Conservation (phyloP, 2,888 invertebrate genomes). For the Caenorhabditis sulstoni region DNA sequence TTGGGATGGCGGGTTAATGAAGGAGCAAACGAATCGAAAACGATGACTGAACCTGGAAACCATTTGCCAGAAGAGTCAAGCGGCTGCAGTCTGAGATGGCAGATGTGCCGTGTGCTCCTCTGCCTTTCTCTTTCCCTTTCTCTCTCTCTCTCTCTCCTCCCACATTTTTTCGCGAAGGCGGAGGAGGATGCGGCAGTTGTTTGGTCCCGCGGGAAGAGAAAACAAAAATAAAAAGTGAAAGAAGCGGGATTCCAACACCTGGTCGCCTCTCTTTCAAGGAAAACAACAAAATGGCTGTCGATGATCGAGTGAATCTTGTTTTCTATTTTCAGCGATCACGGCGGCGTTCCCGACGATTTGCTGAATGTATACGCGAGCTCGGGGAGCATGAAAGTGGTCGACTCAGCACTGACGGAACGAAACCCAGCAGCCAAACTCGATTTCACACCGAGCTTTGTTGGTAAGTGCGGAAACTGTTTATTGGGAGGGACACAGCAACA, state of each 20-base stretch:
- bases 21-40: neutral
- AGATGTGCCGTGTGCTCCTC: conserved; percentile 39
- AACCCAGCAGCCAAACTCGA: conserved; percentile 33
- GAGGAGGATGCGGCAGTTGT: conserved; percentile 55
- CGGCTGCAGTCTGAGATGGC: conserved; percentile 32
- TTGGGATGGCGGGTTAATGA: neutral
- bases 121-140: conserved; percentile 15
- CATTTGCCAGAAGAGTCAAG: conserved; percentile 22
- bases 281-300: conserved; percentile 23
- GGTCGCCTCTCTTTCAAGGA: conserved; percentile 27
- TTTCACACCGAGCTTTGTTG: conserved; percentile 46
- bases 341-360: conserved; percentile 46
- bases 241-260: conserved; percentile 36
- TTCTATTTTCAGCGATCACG: conserved; percentile 36
- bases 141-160: neutral
- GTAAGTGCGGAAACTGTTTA: conserved; percentile 25
- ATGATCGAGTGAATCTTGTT: conserved; percentile 15
- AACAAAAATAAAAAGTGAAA: conserved; percentile 51
- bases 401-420: conserved; percentile 26
- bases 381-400: conserved; percentile 25
- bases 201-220: conserved; percentile 41
- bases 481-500: conserved; percentile 8
- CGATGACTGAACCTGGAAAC: conserved; percentile 51
- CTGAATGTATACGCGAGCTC: conserved; percentile 43
- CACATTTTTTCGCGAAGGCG: conserved; percentile 35